A percentile compares a stretch with the other conserved stretches of the same genome.
Conservation (phyloP, 2,888 invertebrate genomes). For the Bugulina stolonifera region DNA sequence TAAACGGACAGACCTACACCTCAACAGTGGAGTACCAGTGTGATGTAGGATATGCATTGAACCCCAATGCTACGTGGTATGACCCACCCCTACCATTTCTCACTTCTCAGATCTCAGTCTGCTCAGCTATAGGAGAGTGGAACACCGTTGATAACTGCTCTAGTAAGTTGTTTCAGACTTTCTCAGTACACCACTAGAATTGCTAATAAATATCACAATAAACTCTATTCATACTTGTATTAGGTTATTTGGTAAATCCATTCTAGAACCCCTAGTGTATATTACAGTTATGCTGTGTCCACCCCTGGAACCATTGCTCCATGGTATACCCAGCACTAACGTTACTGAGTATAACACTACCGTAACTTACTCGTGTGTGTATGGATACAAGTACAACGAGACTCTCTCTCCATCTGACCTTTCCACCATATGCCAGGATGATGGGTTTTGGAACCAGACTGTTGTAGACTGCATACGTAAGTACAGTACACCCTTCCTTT, state of each 20-base stretch:
- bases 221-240: not conserved
- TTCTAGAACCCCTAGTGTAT: no score
- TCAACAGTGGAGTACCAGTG: not conserved
- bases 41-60: not conserved
- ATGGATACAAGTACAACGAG: not conserved
- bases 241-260: no score
- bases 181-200: no score
- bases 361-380: not conserved
- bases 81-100: not conserved
- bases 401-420: not conserved
- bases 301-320: not conserved
- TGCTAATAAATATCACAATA: not conserved
- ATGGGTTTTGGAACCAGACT: not conserved
- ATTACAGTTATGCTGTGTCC: constrained; percentile 1
- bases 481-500: no score
- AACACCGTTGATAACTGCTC: not conserved
- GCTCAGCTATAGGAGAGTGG: not conserved
- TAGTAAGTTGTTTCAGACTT: not conserved
- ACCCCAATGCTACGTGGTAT: not conserved
- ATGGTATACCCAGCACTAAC: not conserved
- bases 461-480: not conserved
- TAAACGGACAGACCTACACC: not conserved
- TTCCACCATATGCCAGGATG: not conserved
- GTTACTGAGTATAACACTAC: constrained; percentile 6
- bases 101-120: not conserved